Evolutionary conservation across 2,797 vertebrate species (phyloP).

Genomic region (Psittacula echo): DNA sequence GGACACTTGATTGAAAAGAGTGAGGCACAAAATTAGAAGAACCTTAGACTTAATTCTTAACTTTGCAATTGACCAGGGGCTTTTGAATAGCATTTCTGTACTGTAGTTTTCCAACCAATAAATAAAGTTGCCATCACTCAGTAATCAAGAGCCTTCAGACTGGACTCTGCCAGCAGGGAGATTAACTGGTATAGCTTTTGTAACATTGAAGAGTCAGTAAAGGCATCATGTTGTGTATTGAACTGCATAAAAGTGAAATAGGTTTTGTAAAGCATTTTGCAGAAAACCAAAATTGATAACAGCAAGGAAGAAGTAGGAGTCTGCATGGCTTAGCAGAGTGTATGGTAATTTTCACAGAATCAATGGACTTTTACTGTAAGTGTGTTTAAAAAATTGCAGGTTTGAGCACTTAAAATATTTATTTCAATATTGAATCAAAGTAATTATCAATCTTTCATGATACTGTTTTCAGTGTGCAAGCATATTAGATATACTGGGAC

Average conservation of each 20-base stretch:
- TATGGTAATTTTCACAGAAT: slow-evolving; percentile 9
- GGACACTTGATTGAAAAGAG: background rate
- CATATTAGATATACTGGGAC: background rate
- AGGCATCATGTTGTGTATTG: background rate
- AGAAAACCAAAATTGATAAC: background rate
- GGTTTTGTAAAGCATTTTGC: slow-evolving; percentile 1
- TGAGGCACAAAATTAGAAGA: background rate
- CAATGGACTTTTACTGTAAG: slow-evolving; percentile 40
- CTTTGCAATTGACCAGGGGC: background rate
- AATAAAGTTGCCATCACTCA: background rate
- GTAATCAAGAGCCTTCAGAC: background rate
- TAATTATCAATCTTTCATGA: slow-evolving; percentile 27
- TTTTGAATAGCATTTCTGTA: background rate
- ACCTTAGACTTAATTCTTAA: background rate
- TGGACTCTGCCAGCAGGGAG: background rate
- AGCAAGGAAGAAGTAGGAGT: background rate
- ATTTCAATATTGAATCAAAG: slow-evolving; percentile 32
- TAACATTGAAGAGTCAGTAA: background rate
- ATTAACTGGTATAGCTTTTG: background rate
- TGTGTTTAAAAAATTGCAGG: background rate
- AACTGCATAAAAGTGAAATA: background rate
- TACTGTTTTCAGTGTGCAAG: background rate
- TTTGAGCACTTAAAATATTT: slow-evolving; percentile 22
- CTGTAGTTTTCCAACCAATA: background rate
- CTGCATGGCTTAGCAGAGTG: background rate